Base-by-base conservation (phyloP, 2,888 invertebrate species). In the Carpatolechia fugitivella region DNA sequence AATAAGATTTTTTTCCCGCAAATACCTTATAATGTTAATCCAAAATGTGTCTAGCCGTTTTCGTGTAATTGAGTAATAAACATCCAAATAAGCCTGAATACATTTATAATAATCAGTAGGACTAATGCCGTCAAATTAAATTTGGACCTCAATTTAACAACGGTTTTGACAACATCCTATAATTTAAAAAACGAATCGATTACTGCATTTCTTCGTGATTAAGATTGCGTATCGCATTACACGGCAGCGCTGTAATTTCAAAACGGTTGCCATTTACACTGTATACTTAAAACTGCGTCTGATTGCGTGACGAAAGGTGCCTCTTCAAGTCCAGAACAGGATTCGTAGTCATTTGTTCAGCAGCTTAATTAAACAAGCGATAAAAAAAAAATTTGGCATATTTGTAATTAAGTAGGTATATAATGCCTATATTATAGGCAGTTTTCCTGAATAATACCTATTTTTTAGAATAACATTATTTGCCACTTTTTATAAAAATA, bases 231-330 rank as follows among this genome's bases (percentile, higher is more conserved):
- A 18, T 18, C 20, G 40, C 16, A 16, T 40, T 18, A 40, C 16
- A 18, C 40, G 16, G 40, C 40, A 40, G 40, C 40, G 8, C 54
- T 41, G 24, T 33, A 55, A 55, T 55, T 55, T 40, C 6, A 10
- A 11, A 31, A 55, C 48, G 54, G 40, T 29, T 40, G 31, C 41
- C 54, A 35, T 49, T 55, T 55, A 55, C 11, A 38, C 30, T 11
- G 49, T 49, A 20, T 14, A 54, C 49, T 48, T 54, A 33, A 41
- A 7, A 16, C 13, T 24, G 40, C 48, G 30, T 40, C 20, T 33
- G 49, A 54, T 48, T 41, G 41, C 20, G 36, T 36, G 50, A 50
- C 20, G 35, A 50, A 50, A 50, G 14, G 36, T 24, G 24, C 36
- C 29, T 40, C 40, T 20, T 44, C 44, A 44, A 20, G 20, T 29